phyloP scores from a whole-genome alignment of 2,797 vertebrate genomes.

The Enteromius mattozi region DNA sequence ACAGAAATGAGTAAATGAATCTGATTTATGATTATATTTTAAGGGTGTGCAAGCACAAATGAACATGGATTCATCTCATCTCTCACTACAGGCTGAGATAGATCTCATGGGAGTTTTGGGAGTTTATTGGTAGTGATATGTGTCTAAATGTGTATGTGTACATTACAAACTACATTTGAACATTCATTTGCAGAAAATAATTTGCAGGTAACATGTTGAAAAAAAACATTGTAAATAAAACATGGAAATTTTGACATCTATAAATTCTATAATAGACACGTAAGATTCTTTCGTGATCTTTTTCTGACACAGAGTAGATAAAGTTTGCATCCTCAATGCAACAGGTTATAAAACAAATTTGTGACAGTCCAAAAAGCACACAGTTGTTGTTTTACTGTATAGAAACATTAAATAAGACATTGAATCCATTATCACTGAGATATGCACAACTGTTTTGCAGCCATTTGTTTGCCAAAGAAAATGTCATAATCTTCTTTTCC shows the following conservation, averaged over 20 bases:
- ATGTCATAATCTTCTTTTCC: background rate
- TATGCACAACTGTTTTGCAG: conserved; percentile 71
- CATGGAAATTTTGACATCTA: conserved; percentile 87
- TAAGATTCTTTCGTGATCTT: conserved; percentile 89
- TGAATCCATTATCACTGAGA: conserved; percentile 93
- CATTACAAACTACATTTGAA: background rate
- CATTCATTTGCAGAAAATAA: background rate
- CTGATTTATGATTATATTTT: background rate
- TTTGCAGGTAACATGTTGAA: background rate
- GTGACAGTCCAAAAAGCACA: conserved; percentile 99
- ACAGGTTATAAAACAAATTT: conserved; percentile 99
- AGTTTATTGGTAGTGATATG: background rate
- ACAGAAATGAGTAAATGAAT: conserved; percentile 59
- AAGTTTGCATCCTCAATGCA: conserved; percentile 99
- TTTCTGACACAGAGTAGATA: conserved; percentile 91
- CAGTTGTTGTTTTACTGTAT: background rate
- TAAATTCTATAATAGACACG: conserved; percentile 78
- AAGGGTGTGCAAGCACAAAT: background rate
- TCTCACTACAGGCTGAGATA: background rate
- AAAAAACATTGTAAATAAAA: conserved; percentile 57
- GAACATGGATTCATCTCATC: background rate
- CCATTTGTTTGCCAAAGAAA: conserved; percentile 71
- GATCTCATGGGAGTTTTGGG: background rate
- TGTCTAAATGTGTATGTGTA: background rate
- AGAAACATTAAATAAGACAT: conserved; percentile 99